Evolutionary conservation across 1,140 invertebrate genomes (phyloP).

Genomic region (Bombus impatiens): DNA sequence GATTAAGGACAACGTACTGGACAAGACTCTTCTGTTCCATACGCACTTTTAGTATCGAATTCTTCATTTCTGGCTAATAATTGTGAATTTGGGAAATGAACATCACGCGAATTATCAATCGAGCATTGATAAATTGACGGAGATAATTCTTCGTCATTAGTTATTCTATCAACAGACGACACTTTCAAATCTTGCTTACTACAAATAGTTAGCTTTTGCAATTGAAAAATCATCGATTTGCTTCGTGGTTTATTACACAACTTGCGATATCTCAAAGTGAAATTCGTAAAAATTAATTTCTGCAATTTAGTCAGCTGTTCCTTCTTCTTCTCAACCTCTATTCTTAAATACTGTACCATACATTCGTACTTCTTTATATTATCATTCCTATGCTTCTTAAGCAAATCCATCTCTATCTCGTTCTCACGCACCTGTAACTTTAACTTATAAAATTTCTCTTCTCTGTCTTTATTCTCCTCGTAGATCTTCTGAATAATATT

Average conservation of each 20-base stretch:
- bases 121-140: background rate
- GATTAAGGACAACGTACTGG: conserved; percentile 14
- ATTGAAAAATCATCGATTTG: background rate
- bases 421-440: conserved; percentile 66
- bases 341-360: conserved; percentile 63
- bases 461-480: conserved; percentile 57
- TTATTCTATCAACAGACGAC: background rate
- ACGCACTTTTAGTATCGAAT: background rate
- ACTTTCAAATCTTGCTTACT: background rate
- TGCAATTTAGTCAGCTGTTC: background rate
- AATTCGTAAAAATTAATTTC: background rate
- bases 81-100: too few relatives aligned
- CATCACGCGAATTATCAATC: background rate
- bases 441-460: conserved; percentile 64
- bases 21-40: background rate
- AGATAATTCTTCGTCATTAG: background rate
- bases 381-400: conserved; percentile 66
- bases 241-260: background rate
- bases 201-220: background rate
- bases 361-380: conserved; percentile 68
- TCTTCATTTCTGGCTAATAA: background rate
- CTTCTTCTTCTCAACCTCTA: conserved; percentile 46
- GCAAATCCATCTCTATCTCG: conserved; percentile 63
- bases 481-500: conserved; percentile 41
- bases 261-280: background rate